Percentiles rank a stretch among this genome's conserved stretches.
Evolutionary conservation across 2,797 vertebrate genomes (phyloP).

Genomic region (Liasis olivaceus): DNA sequence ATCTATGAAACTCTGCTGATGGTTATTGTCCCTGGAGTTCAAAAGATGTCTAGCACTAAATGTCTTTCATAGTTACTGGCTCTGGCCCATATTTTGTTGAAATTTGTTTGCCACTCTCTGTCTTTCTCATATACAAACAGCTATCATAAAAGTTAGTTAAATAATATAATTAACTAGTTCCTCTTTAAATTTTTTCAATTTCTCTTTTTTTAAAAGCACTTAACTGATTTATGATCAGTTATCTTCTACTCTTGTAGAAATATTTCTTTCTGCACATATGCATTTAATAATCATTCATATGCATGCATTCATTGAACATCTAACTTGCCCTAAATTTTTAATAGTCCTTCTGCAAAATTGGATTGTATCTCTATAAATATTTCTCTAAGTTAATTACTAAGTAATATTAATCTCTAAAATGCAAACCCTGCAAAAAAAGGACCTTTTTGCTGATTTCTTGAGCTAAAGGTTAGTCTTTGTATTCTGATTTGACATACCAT

Average conservation of each 20-base stretch:
- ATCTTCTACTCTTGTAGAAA: neutral
- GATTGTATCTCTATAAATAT: neutral
- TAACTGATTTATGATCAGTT: neutral
- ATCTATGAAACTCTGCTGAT: neutral
- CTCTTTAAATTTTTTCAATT: neutral
- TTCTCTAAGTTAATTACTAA: neutral
- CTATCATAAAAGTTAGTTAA: neutral
- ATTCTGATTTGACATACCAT: neutral
- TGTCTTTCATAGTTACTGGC: neutral
- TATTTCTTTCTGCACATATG: neutral
- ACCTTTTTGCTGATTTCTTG: neutral
- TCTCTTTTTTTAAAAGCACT: neutral
- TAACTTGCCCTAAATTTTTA: neutral
- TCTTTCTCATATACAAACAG: neutral
- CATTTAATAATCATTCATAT: neutral
- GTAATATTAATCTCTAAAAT: neutral
- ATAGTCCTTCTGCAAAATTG: neutral
- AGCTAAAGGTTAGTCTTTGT: neutral
- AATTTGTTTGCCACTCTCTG: neutral
- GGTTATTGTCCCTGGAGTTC: neutral
- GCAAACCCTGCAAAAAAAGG: neutral
- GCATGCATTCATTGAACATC: neutral
- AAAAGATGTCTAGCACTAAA: neutral
- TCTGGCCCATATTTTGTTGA: neutral
- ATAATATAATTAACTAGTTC: neutral